Evolutionary conservation across 2,888 invertebrate genomes (phyloP).

Genomic region (Mesorhabditis sp.): DNA sequence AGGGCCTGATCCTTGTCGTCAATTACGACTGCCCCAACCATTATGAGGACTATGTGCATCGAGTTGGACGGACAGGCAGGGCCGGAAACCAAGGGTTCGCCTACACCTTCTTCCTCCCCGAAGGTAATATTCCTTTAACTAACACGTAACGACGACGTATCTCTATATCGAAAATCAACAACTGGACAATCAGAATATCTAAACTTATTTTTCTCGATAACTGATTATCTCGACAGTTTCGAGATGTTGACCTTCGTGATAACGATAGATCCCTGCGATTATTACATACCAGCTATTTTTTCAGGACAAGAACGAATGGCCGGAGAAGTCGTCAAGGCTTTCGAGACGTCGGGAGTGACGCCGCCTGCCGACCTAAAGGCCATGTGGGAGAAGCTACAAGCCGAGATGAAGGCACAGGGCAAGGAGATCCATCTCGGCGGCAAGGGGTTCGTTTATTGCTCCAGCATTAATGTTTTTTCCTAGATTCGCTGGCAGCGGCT

Average conservation of each 20-base stretch:
- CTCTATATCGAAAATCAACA: conserved; percentile 6
- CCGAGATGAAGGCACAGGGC: conserved; percentile 81
- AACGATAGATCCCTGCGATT: neutral
- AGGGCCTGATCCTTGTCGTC: conserved; percentile 90
- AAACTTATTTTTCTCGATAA: neutral
- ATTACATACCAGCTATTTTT: conserved; percentile 14
- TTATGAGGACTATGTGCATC: conserved; percentile 98
- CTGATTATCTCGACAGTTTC: neutral
- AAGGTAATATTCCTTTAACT: conserved; percentile 58
- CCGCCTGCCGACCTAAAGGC: conserved; percentile 73
- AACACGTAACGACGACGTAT: neutral
- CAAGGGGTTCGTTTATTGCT: conserved; percentile 37
- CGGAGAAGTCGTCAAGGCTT: conserved; percentile 76
- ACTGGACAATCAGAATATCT: conserved; percentile 5
- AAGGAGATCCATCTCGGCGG: conserved; percentile 44
- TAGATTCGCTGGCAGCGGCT: conserved; percentile 90
- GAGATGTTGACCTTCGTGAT: neutral
- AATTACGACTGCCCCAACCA: conserved; percentile 99
- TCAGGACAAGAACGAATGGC: conserved; percentile 78
- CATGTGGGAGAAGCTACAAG: conserved; percentile 84
- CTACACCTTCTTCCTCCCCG: conserved; percentile 91
- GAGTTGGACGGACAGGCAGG: conserved; percentile 67
- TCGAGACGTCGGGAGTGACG: conserved; percentile 72
- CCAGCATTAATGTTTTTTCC: conserved; percentile 63
- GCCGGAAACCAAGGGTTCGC: conserved; percentile 92